Percentiles rank a stretch among this genome's conserved stretches.
Conservation (phyloP, 2,113 vertebrate species). For the Ranitomeya imitator region DNA sequence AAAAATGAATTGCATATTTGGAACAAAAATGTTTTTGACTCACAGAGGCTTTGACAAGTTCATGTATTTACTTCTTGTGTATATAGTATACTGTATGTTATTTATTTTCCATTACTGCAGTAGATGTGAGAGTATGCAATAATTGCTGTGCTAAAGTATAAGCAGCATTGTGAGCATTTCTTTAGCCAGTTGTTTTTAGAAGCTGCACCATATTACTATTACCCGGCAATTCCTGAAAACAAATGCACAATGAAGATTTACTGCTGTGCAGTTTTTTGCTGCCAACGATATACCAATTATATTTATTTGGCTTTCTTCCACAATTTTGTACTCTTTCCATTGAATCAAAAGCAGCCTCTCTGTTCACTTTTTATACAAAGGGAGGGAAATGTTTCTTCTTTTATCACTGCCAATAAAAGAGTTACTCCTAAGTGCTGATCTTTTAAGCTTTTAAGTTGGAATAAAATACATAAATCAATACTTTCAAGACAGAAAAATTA, state of each 20-base stretch:
- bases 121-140: neutral
- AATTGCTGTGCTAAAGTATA: neutral
- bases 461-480: neutral
- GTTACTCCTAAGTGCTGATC: neutral
- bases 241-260: slow-evolving; percentile 12
- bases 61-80: no score
- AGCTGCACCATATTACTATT: neutral
- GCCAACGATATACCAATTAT: slow-evolving; percentile 5
- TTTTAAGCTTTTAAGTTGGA: neutral
- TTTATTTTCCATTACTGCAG: neutral
- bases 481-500: neutral
- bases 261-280: neutral
- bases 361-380: slow-evolving; percentile 15
- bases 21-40: neutral
- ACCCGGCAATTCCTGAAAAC: neutral
- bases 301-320: slow-evolving; percentile 5
- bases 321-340: neutral
- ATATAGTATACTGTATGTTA: no score
- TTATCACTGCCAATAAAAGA: slow-evolving; percentile 12
- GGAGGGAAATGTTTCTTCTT: slow-evolving; percentile 18
- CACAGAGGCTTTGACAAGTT: neutral
- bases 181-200: neutral
- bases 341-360: slow-evolving; percentile 23
- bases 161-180: neutral
- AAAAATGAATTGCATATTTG: neutral